These are phyloP conservation scores for Crotalus viridis DNA, from an alignment of 2,113 vertebrate genomes.

Conservation along the genomic window DNA sequence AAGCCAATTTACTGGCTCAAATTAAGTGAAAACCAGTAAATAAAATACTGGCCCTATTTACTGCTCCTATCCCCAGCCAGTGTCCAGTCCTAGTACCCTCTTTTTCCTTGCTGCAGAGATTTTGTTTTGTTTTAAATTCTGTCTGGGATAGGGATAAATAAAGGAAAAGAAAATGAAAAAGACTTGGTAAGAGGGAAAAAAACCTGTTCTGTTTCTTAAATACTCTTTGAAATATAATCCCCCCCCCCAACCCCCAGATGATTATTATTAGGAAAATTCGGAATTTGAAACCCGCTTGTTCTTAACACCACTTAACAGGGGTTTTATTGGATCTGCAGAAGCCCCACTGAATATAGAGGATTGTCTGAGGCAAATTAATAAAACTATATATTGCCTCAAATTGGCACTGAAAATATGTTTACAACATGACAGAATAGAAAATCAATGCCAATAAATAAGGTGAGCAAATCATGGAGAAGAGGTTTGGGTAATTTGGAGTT, in stretches of 20 bases:
- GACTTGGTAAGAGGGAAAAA: not conserved
- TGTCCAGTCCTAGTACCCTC: too few relatives aligned
- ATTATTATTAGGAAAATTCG: not conserved
- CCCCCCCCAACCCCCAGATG: not conserved
- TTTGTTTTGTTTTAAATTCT: not conserved
- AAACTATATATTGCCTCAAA: not conserved
- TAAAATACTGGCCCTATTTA: not conserved
- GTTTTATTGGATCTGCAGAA: slow-evolving; percentile 5
- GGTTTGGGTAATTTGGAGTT: not conserved
- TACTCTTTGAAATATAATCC: not conserved
- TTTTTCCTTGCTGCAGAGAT: too few relatives aligned
- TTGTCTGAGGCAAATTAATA: slow-evolving; percentile 6
- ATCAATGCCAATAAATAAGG: not conserved
- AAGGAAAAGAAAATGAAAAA: not conserved
- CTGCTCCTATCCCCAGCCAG: not conserved
- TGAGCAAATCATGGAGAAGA: slow-evolving; percentile 3
- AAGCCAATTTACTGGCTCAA: not conserved
- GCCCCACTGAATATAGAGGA: not conserved
- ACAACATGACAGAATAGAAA: slow-evolving; percentile 10
- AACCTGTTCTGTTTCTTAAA: not conserved
- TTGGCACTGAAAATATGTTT: slow-evolving; percentile 9
- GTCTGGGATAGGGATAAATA: not conserved
- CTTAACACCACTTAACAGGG: not conserved
- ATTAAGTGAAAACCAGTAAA: not conserved
- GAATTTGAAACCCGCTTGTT: not conserved